Evolutionary conservation across 2,113 vertebrate genomes (phyloP).

Genomic region (Monarcha castaneiventris): DNA sequence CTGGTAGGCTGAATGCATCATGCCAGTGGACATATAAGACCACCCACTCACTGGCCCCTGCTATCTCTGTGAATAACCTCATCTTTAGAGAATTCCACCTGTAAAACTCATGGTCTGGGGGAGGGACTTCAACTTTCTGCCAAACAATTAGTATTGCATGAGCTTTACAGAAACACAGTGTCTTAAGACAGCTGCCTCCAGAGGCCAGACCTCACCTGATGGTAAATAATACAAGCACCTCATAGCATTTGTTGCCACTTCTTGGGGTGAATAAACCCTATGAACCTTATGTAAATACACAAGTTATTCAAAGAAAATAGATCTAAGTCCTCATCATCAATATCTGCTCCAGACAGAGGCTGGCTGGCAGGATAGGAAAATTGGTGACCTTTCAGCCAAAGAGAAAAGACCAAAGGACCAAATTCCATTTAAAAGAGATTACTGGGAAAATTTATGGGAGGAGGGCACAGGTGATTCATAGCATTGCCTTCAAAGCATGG

Average conservation of each 20-base stretch:
- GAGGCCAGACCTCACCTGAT: not conserved
- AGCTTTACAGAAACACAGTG: not conserved
- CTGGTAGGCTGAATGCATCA: not conserved
- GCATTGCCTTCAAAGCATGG: not conserved
- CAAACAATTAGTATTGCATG: not conserved
- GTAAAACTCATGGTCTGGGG: not conserved
- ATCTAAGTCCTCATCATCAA: not conserved
- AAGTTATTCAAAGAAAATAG: not conserved
- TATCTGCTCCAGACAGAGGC: not conserved
- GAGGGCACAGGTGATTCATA: not conserved
- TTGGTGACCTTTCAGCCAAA: not conserved
- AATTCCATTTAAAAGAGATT: not conserved
- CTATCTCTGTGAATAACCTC: not conserved
- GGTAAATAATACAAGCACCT: not conserved
- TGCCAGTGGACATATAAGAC: not conserved
- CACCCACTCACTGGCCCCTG: not conserved
- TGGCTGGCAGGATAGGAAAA: not conserved
- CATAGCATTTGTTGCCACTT: not conserved
- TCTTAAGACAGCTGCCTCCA: not conserved
- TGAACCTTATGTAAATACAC: not conserved
- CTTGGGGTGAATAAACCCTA: not conserved
- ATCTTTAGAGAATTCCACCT: not conserved
- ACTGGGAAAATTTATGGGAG: not conserved
- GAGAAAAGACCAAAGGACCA: not conserved
- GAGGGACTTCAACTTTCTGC: not conserved